A percentile compares a stretch with the other conserved stretches of the same genome.
These are phyloP conservation scores for Scyliorhinus canicula DNA, from an alignment of 2,797 vertebrate species.

Conservation along the genomic window DNA sequence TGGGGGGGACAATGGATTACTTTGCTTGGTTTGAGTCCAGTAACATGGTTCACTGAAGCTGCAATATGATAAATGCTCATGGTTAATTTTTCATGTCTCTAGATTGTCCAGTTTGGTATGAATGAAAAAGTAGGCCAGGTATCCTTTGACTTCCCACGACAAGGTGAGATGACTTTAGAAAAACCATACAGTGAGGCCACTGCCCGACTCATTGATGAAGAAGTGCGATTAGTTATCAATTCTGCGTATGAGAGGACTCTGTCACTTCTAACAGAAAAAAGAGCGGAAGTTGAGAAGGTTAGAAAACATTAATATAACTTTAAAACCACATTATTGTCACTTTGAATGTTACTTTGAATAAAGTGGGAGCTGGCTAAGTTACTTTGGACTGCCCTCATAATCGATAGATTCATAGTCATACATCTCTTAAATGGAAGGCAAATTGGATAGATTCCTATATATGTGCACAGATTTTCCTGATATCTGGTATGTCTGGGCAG, in stretches of 20 bases:
- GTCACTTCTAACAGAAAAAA: constrained; percentile 72
- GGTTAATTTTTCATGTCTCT: constrained; percentile 38
- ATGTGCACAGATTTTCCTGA: background rate
- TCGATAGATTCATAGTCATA: background rate
- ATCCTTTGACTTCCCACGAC: constrained; percentile 86
- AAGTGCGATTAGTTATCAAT: constrained; percentile 76
- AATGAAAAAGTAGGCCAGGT: constrained; percentile 91
- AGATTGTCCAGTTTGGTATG: constrained; percentile 98
- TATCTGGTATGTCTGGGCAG: background rate
- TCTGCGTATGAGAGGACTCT: constrained; percentile 73
- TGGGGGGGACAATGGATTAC: background rate
- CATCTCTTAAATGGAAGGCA: background rate
- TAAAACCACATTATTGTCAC: background rate
- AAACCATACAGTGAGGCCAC: constrained; percentile 95
- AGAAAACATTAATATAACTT: constrained; percentile 12
- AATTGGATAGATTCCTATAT: background rate
- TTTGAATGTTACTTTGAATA: background rate
- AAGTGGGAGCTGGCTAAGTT: background rate
- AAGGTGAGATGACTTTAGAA: constrained; percentile 88
- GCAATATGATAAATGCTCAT: background rate
- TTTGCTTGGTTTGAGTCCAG: background rate
- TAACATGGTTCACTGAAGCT: background rate
- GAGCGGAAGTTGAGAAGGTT: constrained; percentile 86
- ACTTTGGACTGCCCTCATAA: background rate
- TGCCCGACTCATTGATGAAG: constrained; percentile 80